phyloP scores from a whole-genome alignment of 2,888 invertebrate species.

The Agrilus biguttatus region DNA sequence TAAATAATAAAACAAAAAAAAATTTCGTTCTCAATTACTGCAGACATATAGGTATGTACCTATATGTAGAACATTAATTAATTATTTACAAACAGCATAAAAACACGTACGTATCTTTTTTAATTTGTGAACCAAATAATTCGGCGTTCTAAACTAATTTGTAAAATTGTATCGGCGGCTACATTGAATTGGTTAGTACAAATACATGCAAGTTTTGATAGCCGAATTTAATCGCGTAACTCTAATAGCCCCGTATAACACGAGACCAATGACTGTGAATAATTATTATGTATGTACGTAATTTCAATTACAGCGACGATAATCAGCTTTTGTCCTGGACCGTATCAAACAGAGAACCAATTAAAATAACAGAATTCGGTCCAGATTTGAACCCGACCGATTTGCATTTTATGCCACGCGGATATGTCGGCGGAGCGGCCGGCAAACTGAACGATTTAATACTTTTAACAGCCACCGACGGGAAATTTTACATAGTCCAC shows the following conservation, averaged over 20 bases:
- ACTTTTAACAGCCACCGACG: slow-evolving; percentile 76
- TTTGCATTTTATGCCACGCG: slow-evolving; percentile 74
- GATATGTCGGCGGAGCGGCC: slow-evolving; percentile 30
- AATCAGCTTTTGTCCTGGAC: slow-evolving; percentile 84
- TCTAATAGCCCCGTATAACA: too few species aligned
- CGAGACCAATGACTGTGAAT: too few species aligned
- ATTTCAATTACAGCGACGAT: slow-evolving; percentile 59
- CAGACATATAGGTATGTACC: too few species aligned
- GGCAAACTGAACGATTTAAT: slow-evolving; percentile 62
- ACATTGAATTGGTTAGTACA: slow-evolving; percentile 9
- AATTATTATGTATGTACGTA: neutral
- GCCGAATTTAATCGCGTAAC: too few species aligned
- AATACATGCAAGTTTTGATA: neutral
- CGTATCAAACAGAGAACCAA: slow-evolving; percentile 61
- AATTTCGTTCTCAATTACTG: too few species aligned
- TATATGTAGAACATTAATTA: too few species aligned
- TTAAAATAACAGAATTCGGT: slow-evolving; percentile 61
- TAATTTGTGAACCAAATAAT: neutral
- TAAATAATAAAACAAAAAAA: too few species aligned
- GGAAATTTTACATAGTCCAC: slow-evolving; percentile 78
- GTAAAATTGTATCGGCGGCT: neutral
- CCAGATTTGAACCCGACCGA: slow-evolving; percentile 79
- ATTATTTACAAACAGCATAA: too few species aligned
- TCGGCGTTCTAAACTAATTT: neutral
- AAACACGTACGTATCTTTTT: too few species aligned